Evolutionary conservation across 2,113 vertebrate species (phyloP), one percentile per base, ranked within the genome.

Genomic region (Anseranas semipalmata): DNA sequence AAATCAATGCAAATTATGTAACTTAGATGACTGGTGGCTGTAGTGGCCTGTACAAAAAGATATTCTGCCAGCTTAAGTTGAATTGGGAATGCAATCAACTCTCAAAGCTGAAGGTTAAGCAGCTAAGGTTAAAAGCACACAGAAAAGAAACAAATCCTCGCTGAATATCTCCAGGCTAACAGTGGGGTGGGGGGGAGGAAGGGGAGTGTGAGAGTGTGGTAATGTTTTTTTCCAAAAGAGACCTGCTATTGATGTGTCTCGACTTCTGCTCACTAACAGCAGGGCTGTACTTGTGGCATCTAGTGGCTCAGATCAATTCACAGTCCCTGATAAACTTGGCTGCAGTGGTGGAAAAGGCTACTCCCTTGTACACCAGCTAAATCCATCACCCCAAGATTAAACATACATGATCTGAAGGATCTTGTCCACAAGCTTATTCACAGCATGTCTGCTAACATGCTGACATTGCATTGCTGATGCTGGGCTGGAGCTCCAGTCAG

Each of bases 91-190:
- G 3, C 39, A 56, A 24, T 39, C 56, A 85, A 5, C 62, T 77
- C 68, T 73, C 46, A 35, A 58, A 71, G 41, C 52, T 74, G 58
- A 70, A 81, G 85, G n/a, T n/a, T n/a, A n/a, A n/a, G n/a, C 45
- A 46, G 41, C 43, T 58, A 77, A 73, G 33, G 37, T 58, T 76
- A 76, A 92, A 70, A 80, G 58, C 70, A 33, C 15, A 13, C n/a
- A 39, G 35, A 52, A 70, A 16, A 0, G 4, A 35, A 50, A 37
- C 25, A 75, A 71, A 15, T 5, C 19, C 73, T 39, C 0, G 0
- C 3, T 30, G 66, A 71, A 19, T 6, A 58, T 27, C 48, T 35
- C 52, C 9, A 25, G 28, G 15, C 18, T n/a, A 28, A 56, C 2
- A 3, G 20, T 4, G 33, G 6, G 1, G 15, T 10, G 7, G 27